These are phyloP conservation scores for Lepidocyrtinus sp. DNA, from an alignment of 2,888 invertebrate genomes.

Conservation along the genomic window DNA sequence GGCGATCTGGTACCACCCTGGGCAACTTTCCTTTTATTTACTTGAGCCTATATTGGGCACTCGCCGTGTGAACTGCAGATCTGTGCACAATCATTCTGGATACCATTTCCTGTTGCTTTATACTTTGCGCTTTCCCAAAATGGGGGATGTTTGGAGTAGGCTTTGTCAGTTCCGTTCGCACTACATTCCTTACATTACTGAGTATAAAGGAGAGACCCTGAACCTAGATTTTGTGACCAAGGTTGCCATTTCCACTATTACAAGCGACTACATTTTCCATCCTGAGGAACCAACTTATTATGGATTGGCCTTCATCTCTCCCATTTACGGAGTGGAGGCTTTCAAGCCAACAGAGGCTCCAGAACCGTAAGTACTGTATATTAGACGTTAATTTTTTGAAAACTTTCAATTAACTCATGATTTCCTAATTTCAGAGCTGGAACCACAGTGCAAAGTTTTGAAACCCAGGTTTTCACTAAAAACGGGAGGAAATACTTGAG, in stretches of 20 bases:
- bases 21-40: conserved; percentile 5
- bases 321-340: conserved; percentile 1
- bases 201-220: conserved; percentile 25
- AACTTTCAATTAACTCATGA: background rate
- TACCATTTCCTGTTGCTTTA: background rate
- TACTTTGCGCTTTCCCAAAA: background rate
- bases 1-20: conserved; percentile 23
- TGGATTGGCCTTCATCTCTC: conserved; percentile 35
- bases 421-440: background rate
- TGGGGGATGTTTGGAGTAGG: conserved; percentile 19
- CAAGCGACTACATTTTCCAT: background rate
- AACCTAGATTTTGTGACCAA: background rate
- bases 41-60: background rate
- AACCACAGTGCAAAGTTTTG: background rate
- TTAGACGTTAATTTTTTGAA: background rate
- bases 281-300: background rate
- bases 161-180: background rate
- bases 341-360: conserved; percentile 21
- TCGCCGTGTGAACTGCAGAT: background rate
- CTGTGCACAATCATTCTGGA: background rate
- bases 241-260: background rate
- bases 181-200: conserved; percentile 19
- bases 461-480: background rate
- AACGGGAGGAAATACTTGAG: conserved; percentile 15
- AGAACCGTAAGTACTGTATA: background rate